phyloP scores from a whole-genome alignment of 1,140 invertebrate species.

The Nixonia krombeini region DNA sequence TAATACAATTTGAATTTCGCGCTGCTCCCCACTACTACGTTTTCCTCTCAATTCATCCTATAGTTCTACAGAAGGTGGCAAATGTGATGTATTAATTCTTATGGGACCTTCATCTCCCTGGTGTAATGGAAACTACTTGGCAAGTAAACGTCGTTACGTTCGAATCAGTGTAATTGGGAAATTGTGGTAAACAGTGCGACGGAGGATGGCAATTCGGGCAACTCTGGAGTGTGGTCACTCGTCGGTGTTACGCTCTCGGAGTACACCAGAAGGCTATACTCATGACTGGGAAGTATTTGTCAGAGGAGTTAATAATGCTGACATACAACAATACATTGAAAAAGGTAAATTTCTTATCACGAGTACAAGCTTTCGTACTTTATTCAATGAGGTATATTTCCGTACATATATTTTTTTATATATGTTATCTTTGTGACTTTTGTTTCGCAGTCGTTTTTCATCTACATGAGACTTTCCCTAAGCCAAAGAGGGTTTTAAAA shows the following conservation, averaged over 20 bases:
- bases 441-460: slow-evolving; percentile 83
- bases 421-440: slow-evolving; percentile 10
- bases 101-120: too few species aligned
- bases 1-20: too few species aligned
- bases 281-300: slow-evolving; percentile 99
- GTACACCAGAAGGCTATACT: slow-evolving; percentile 90
- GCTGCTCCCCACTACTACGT: too few species aligned
- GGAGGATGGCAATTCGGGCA: slow-evolving; percentile 81
- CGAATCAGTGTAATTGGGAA: too few species aligned
- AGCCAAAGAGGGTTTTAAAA: slow-evolving; percentile 89
- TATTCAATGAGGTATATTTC: too few species aligned
- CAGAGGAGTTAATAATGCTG: slow-evolving; percentile 84
- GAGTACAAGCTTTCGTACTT: neutral
- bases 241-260: slow-evolving; percentile 83
- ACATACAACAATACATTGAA: slow-evolving; percentile 93
- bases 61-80: too few species aligned
- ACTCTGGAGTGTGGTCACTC: slow-evolving; percentile 93
- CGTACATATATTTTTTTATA: neutral
- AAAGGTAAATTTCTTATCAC: slow-evolving; percentile 72
- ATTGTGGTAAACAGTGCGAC: neutral
- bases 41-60: too few species aligned
- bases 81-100: too few species aligned
- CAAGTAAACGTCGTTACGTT: too few species aligned
- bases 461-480: slow-evolving; percentile 92
- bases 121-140: too few species aligned